Base-by-base conservation (phyloP, 2,888 invertebrate species). In the Rhagonycha lutea region DNA sequence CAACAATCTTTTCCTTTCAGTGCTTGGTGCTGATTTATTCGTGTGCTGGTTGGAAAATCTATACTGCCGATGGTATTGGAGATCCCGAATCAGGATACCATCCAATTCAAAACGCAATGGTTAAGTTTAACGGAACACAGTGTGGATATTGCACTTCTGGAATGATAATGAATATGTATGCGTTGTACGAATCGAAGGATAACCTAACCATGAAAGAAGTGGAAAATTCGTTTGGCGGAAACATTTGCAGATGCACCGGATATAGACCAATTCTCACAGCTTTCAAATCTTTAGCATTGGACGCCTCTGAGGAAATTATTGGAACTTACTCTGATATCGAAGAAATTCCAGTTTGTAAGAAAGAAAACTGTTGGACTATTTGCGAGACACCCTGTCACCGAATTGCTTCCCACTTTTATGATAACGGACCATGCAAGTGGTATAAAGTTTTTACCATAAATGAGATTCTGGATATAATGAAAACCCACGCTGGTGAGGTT, bases 131-230 rank as follows among this genome's bases (percentile, higher is more conserved):
- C 82, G 94, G 93, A 0, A 90, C 91, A 0, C 94, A 94, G 83
- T 94, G 94, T 82, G 93, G 93, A 0, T 92, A 89, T 83, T 95
- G 95, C 83, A 92, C 92, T 24, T 91, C 94, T 0, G 95, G 94
- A 9, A 94, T 94, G 92, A 91, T 95, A 61, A 94, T 94, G 94
- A 92, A 91, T 81, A 93, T 94, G 93, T 92, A 91, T 86, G 91
- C 90, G 65, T 80, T 90, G 24, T 83, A 89, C 80, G 82, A 86
- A 61, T 87, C 84, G 28, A 65, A 7, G 4, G 85, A 88, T 7
- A 86, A 88, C 68, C 80, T 90, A 68, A 90, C 90, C 0, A 89
- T 90, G 89, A 87, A 90, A 81, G 90, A 93, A 80, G 89, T 94
- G 4, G 94, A 94, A 84, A 91, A 93, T 81, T 90, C 92, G 0